Evolutionary conservation across 35 echinoderm and acorn worm genomes (phyloP).

Genomic region (Heliocidaris erythrogramma): DNA sequence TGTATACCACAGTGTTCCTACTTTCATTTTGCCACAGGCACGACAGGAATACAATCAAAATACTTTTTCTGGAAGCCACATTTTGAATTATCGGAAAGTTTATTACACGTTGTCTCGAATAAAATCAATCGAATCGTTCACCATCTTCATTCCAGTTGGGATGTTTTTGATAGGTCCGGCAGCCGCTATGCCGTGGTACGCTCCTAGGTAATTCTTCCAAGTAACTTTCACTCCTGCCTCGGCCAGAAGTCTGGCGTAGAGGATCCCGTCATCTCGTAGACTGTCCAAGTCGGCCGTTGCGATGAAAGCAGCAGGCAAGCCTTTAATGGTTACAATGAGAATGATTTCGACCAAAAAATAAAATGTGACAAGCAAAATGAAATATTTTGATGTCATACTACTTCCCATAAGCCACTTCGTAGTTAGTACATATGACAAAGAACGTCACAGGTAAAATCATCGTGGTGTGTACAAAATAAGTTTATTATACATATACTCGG

Average conservation of each 20-base stretch:
- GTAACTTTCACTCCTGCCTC: constrained; percentile 62
- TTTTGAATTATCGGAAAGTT: background rate
- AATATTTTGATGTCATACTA: too few species aligned
- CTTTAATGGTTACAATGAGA: background rate
- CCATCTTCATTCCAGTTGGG: background rate
- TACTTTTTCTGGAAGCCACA: background rate
- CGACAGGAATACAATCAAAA: too few species aligned
- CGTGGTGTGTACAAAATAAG: too few species aligned
- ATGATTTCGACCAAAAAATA: too few species aligned
- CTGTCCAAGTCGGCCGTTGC: constrained; percentile 72
- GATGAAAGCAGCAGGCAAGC: constrained; percentile 83
- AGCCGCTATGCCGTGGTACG: constrained; percentile 64
- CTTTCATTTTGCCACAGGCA: too few species aligned
- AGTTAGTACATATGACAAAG: too few species aligned
- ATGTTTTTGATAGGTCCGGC: background rate
- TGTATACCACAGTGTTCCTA: too few species aligned
- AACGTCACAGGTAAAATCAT: too few species aligned
- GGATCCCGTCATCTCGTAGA: constrained; percentile 84
- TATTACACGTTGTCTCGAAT: background rate
- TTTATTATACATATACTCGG: too few species aligned
- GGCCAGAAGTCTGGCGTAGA: constrained; percentile 68
- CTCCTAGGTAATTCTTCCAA: constrained; percentile 67
- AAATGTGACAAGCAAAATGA: too few species aligned
- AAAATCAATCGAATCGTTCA: background rate
- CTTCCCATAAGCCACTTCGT: too few species aligned